Conservation (phyloP, 2,888 invertebrate genomes). For the Metalampra italica region DNA sequence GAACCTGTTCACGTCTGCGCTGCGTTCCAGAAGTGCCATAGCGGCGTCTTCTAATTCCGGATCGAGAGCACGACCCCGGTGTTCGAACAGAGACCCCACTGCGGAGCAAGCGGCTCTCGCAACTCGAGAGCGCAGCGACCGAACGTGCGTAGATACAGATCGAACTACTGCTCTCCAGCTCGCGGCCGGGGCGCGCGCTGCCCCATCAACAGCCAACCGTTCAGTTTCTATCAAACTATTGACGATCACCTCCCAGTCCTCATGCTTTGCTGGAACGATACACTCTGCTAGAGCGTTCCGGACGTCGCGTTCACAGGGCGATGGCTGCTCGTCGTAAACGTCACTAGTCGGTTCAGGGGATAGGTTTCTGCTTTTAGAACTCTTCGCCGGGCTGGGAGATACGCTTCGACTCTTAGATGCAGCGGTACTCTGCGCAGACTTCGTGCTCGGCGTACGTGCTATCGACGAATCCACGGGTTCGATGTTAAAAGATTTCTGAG, state of each 20-base stretch:
- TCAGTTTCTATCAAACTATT: slow-evolving; percentile 84
- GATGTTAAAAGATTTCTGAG: slow-evolving; percentile 23
- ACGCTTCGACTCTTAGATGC: slow-evolving; percentile 33
- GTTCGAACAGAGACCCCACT: slow-evolving; percentile 87
- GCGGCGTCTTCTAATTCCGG: slow-evolving; percentile 93
- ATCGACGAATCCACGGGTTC: slow-evolving; percentile 11
- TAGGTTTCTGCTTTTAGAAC: slow-evolving; percentile 28
- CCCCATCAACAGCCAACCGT: slow-evolving; percentile 82
- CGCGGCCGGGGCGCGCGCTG: slow-evolving; percentile 83
- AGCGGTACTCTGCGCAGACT: slow-evolving; percentile 27
- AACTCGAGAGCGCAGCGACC: slow-evolving; percentile 95
- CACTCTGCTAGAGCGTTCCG: slow-evolving; percentile 61
- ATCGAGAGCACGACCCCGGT: slow-evolving; percentile 77
- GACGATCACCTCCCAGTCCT: slow-evolving; percentile 90
- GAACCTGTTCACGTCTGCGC: slow-evolving; percentile 96
- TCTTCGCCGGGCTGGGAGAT: slow-evolving; percentile 30
- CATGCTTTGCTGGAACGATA: slow-evolving; percentile 78
- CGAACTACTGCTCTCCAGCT: slow-evolving; percentile 83
- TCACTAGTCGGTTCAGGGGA: slow-evolving; percentile 42
- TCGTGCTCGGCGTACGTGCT: slow-evolving; percentile 28
- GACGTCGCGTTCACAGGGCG: slow-evolving; percentile 47
- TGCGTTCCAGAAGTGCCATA: slow-evolving; percentile 88
- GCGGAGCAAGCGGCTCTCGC: slow-evolving; percentile 92
- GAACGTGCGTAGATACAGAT: slow-evolving; percentile 86
- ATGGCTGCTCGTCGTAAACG: slow-evolving; percentile 27